Conservation (phyloP, 2,888 invertebrate species). For the Parnassius mnemosyne region DNA sequence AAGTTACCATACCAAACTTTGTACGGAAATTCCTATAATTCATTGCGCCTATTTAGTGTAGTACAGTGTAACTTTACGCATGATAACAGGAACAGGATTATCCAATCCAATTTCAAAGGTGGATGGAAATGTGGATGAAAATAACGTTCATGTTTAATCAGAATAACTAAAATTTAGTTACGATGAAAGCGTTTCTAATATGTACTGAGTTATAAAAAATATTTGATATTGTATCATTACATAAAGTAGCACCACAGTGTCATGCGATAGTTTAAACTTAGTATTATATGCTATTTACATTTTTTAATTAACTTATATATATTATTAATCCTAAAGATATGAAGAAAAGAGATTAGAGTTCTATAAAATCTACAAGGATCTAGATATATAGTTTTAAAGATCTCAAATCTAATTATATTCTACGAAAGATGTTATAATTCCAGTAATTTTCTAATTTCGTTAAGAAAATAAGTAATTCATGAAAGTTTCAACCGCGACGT, state of each 20-base stretch:
- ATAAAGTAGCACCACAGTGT: slow-evolving; percentile 14
- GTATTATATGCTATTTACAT: neutral
- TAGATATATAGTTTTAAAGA: slow-evolving; percentile 2
- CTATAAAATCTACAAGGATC: slow-evolving; percentile 4
- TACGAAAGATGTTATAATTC: neutral
- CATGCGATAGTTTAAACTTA: neutral
- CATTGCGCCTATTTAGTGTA: too few relatives aligned
- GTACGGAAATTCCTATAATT: too few relatives aligned
- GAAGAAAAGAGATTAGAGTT: slow-evolving; percentile 7
- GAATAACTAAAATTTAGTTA: too few relatives aligned
- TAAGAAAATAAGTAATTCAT: too few relatives aligned
- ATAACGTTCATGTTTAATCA: too few relatives aligned
- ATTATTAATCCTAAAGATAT: slow-evolving; percentile 15
- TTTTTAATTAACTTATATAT: neutral
- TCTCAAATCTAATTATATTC: neutral
- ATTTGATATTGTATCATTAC: neutral
- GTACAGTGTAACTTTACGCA: too few relatives aligned
- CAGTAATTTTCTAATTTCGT: neutral
- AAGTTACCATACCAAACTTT: too few relatives aligned
- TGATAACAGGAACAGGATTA: too few relatives aligned
- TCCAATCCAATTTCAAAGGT: too few relatives aligned
- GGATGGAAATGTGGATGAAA: too few relatives aligned
- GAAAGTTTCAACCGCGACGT: too few relatives aligned
- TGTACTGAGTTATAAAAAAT: neutral
- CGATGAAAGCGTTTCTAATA: too few relatives aligned